A percentile compares a stretch with the other conserved stretches of the same genome.
These are phyloP conservation scores for Riparia riparia DNA, from an alignment of 2,113 vertebrate species.

Conservation along the genomic window DNA sequence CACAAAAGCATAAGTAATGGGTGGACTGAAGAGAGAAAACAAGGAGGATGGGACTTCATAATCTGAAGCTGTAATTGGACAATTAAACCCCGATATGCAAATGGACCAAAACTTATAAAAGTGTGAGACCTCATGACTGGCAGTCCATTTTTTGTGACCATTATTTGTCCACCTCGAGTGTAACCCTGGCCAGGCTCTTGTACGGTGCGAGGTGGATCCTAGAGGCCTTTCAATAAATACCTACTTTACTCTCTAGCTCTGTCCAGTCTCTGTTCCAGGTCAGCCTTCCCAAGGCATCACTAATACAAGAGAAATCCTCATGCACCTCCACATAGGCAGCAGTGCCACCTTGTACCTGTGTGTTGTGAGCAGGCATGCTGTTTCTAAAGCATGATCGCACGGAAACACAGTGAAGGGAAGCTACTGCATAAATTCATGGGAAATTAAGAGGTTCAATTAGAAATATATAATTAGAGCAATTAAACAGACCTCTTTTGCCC, in stretches of 20 bases:
- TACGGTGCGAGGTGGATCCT: background rate
- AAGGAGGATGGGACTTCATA: background rate
- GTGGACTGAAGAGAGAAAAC: background rate
- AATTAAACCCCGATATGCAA: background rate
- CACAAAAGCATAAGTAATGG: background rate
- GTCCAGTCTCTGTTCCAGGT: background rate
- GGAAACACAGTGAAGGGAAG: background rate
- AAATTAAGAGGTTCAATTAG: background rate
- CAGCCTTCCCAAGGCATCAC: background rate
- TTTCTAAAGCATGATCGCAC: background rate
- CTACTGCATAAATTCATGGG: background rate
- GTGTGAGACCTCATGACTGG: background rate
- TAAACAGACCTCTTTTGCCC: background rate
- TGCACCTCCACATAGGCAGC: background rate
- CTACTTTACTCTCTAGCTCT: background rate
- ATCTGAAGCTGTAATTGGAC: background rate
- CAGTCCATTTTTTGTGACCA: background rate
- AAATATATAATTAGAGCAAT: background rate
- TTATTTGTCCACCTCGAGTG: background rate
- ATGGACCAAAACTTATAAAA: background rate
- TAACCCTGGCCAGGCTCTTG: background rate
- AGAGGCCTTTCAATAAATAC: background rate
- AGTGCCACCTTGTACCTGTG: fast-evolving
- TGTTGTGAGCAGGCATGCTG: background rate
- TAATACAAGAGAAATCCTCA: background rate